Evolutionary conservation across 2,888 invertebrate genomes (phyloP).

Genomic region (Cephus nigrinus): DNA sequence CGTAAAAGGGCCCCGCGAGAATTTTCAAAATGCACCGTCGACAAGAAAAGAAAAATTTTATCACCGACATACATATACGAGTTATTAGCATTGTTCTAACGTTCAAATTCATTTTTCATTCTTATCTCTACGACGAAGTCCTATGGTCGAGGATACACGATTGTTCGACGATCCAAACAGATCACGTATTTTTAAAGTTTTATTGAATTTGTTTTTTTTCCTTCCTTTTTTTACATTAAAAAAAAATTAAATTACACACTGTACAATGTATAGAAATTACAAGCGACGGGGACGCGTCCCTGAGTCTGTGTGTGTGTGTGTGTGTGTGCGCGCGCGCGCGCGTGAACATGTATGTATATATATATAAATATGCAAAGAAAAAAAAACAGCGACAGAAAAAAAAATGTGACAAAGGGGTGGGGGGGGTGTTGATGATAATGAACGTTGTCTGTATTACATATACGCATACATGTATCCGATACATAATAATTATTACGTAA

Average conservation of each 20-base stretch:
- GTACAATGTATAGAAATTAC: slow-evolving; percentile 41
- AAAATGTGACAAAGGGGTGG: too few species aligned
- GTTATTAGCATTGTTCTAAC: slow-evolving; percentile 46
- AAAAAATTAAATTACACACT: slow-evolving; percentile 20
- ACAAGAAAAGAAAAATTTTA: slow-evolving; percentile 30
- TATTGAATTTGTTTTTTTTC: slow-evolving; percentile 32
- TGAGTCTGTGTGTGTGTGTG: too few species aligned
- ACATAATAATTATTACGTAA: slow-evolving; percentile 30
- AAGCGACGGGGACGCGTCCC: neutral
- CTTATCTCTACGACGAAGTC: slow-evolving; percentile 53
- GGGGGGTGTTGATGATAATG: too few species aligned
- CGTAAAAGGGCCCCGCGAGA: neutral
- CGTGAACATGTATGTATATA: slow-evolving; percentile 16
- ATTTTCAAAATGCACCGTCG: slow-evolving; percentile 38
- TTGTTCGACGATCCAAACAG: slow-evolving; percentile 40
- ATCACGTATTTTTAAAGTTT: slow-evolving; percentile 34
- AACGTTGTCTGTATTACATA: slow-evolving; percentile 9
- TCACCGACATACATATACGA: slow-evolving; percentile 34
- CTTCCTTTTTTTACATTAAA: slow-evolving; percentile 15
- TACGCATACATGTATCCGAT: slow-evolving; percentile 26
- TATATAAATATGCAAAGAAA: slow-evolving; percentile 16
- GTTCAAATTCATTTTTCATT: slow-evolving; percentile 28
- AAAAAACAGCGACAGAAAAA: slow-evolving; percentile 1
- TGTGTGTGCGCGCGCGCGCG: too few species aligned
- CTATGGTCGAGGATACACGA: slow-evolving; percentile 34